These are phyloP conservation scores for Dipus sagitta DNA, from an alignment of 2,797 vertebrate species.

Conservation along the genomic window DNA sequence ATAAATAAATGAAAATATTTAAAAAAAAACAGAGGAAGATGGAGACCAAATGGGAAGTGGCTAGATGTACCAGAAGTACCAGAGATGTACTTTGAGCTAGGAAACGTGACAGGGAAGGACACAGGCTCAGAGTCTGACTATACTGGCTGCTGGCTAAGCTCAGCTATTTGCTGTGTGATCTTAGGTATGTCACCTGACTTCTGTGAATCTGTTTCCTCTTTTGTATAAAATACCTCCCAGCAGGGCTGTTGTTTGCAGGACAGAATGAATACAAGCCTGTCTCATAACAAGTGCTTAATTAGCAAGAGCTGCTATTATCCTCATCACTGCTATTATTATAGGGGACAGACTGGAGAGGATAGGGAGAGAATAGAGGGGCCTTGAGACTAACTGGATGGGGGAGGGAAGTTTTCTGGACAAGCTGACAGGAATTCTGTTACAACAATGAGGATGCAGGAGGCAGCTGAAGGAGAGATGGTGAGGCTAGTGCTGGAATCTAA, in stretches of 20 bases:
- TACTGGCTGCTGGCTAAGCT: not conserved
- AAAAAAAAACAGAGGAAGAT: not conserved
- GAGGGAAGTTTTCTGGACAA: conserved; percentile 13
- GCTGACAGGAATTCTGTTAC: not conserved
- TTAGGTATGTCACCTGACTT: not conserved
- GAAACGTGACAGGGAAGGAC: not conserved
- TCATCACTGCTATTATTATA: conserved; percentile 69
- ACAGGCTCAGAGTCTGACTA: not conserved
- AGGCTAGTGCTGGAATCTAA: not conserved
- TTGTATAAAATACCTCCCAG: not conserved
- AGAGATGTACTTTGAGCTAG: not conserved
- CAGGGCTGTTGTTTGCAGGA: not conserved
- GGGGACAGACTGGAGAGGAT: not conserved
- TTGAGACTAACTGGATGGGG: not conserved
- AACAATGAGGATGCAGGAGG: not conserved
- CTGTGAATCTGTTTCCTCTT: conserved; percentile 53
- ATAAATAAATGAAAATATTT: too few species aligned
- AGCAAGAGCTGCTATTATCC: conserved; percentile 63
- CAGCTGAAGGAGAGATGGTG: not conserved
- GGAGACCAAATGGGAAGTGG: not conserved
- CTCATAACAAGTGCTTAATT: conserved; percentile 66
- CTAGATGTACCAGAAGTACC: not conserved
- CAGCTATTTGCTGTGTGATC: not conserved
- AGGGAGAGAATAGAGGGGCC: not conserved
- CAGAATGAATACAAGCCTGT: conserved; percentile 10